Conservation (phyloP, 1,140 invertebrate species). For the Akabosia matsudoensis region DNA sequence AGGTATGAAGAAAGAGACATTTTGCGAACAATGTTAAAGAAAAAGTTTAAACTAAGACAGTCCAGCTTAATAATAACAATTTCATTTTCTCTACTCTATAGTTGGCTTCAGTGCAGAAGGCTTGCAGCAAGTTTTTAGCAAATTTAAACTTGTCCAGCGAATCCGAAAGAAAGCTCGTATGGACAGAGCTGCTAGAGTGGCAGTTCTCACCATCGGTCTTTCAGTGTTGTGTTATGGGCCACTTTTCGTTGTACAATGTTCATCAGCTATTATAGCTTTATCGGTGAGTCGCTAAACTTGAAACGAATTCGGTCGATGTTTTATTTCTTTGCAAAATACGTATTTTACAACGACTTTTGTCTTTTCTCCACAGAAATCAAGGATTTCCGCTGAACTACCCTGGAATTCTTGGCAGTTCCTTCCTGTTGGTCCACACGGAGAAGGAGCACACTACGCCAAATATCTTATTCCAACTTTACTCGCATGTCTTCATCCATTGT, state of each 20-base stretch:
- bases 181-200: constrained; percentile 32
- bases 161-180: constrained; percentile 13
- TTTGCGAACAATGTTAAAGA: not conserved
- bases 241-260: constrained; percentile 25
- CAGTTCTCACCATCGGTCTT: constrained; percentile 31
- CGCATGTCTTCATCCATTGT: constrained; percentile 27
- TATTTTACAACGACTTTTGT: too few relatives aligned
- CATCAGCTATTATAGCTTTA: constrained; percentile 14
- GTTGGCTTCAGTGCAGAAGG: not conserved
- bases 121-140: not conserved
- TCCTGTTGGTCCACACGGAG: not conserved
- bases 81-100: too few relatives aligned
- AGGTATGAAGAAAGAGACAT: not conserved
- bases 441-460: not conserved
- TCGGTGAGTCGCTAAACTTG: constrained; percentile 18
- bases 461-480: constrained; percentile 5
- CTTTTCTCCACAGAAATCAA: too few relatives aligned
- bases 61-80: not conserved
- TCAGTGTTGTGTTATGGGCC: constrained; percentile 36
- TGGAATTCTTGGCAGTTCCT: too few relatives aligned
- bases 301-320: not conserved
- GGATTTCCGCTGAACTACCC: too few relatives aligned
- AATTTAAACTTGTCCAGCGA: constrained; percentile 32
- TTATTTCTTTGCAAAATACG: too few relatives aligned
- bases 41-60: too few relatives aligned